Conservation (phyloP, 1,140 invertebrate genomes). For the Chrysopa pallens region DNA sequence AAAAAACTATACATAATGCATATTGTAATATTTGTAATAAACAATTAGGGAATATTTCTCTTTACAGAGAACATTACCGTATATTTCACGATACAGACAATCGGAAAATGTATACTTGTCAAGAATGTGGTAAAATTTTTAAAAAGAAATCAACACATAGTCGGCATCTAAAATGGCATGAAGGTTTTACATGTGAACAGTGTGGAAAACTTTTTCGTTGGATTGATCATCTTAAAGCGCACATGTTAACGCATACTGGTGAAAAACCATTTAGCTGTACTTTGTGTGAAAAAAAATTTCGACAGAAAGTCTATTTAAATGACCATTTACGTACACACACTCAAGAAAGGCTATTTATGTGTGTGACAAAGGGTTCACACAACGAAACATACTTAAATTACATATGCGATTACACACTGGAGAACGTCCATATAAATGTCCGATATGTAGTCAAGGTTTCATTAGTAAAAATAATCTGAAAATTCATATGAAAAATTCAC, state of each 20-base stretch:
- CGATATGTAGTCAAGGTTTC: not conserved
- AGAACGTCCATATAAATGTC: not conserved
- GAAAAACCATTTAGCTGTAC: constrained; percentile 27
- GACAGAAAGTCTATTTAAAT: constrained; percentile 18
- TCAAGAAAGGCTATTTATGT: constrained; percentile 20
- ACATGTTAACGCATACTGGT: constrained; percentile 30
- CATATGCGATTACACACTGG: constrained; percentile 25
- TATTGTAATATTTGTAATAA: constrained; percentile 17
- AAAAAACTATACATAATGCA: constrained; percentile 12
- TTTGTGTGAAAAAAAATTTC: constrained; percentile 35
- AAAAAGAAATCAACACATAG: too few relatives aligned
- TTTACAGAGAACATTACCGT: constrained; percentile 14
- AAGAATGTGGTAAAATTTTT: too few relatives aligned
- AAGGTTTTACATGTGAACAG: constrained; percentile 14
- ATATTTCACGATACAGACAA: constrained; percentile 10
- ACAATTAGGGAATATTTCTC: constrained; percentile 25
- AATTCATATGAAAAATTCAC: not conserved
- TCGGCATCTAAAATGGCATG: too few relatives aligned
- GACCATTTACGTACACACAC: constrained; percentile 22
- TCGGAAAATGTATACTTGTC: too few relatives aligned
- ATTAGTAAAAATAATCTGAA: not conserved
- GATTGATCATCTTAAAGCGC: constrained; percentile 22
- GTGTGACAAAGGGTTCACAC: constrained; percentile 29
- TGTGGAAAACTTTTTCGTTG: constrained; percentile 12
- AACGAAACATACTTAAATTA: constrained; percentile 29